Percentiles rank a stretch among this genome's conserved stretches.
phyloP scores from a whole-genome alignment of 2,797 vertebrate species.

The Aulostomus chinensis region DNA sequence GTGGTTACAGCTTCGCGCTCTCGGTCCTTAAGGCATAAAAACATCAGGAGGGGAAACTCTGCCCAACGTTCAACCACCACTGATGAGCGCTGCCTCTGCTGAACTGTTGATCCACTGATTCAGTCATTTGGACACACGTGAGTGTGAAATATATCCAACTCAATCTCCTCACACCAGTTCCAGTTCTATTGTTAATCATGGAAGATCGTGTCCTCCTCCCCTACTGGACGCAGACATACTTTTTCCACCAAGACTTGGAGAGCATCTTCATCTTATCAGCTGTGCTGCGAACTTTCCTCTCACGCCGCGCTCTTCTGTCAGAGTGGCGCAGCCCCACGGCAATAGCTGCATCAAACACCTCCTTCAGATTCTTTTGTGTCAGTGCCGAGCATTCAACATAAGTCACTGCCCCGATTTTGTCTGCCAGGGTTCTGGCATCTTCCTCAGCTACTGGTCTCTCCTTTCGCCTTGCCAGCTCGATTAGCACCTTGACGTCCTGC shows the following conservation, averaged over 20 bases:
- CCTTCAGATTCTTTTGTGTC: constrained; percentile 90
- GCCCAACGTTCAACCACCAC: constrained; percentile 4
- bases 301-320: constrained; percentile 72
- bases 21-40: constrained; percentile 33
- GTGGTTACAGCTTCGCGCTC: constrained; percentile 16
- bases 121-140: constrained; percentile 25
- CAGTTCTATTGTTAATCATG: constrained; percentile 26
- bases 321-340: constrained; percentile 79
- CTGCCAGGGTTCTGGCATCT: constrained; percentile 79
- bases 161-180: constrained; percentile 18
- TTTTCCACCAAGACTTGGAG: constrained; percentile 89
- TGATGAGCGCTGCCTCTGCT: constrained; percentile 4
- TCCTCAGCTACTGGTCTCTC: constrained; percentile 81
- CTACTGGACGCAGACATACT: constrained; percentile 85
- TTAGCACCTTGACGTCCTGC: constrained; percentile 88
- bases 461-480: constrained; percentile 80
- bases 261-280: constrained; percentile 88
- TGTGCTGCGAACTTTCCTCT: constrained; percentile 81
- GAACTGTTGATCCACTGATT: constrained; percentile 15
- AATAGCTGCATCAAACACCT: constrained; percentile 88
- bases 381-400: constrained; percentile 88
- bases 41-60: constrained; percentile 6
- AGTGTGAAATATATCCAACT: constrained; percentile 32
- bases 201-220: not conserved
- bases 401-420: constrained; percentile 81